Base-by-base conservation (phyloP, 2,888 invertebrate genomes). In the Diaprepes abbreviatus region DNA sequence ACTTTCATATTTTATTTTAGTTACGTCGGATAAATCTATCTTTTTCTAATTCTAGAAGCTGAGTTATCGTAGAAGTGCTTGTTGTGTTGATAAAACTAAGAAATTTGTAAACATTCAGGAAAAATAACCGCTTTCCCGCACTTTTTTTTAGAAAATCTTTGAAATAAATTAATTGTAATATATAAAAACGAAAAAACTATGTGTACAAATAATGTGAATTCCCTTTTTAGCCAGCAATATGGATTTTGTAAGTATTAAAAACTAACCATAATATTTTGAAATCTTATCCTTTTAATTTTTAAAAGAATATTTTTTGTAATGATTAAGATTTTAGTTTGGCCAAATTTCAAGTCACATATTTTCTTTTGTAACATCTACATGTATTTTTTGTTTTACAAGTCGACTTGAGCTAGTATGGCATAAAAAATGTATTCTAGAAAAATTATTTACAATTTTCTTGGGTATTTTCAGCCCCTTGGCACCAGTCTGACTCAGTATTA, bases 391-490 rank as follows among this genome's bases (percentile, higher is more conserved):
- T n/a, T n/a, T n/a, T n/a, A n/a, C n/a, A n/a, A n/a, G n/a, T n/a
- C n/a, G n/a, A n/a, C n/a, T n/a, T n/a, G n/a, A n/a, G n/a, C n/a
- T n/a, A n/a, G n/a, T n/a, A n/a, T n/a, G n/a, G n/a, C n/a, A n/a
- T n/a, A n/a, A n/a, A n/a, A n/a, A n/a, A n/a, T n/a, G n/a, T n/a
- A n/a, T n/a, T n/a, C n/a, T n/a, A n/a, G n/a, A n/a, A n/a, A n/a
- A n/a, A n/a, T n/a, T n/a, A n/a, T n/a, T n/a, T n/a, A n/a, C n/a
- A n/a, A n/a, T n/a, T n/a, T n/a, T n/a, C 2, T 12, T 1, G 4
- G 1, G 38, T 58, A 66, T 85, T 38, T 86, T 21, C 79, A 91
- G 91, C 84, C 75, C 85, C 85, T 77, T 87, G 88, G 72, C 84
- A 83, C 50, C 87, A 87, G 16, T 59, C 21, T 35, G 65, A 71